Evolutionary conservation across 2,888 invertebrate genomes (phyloP).

Genomic region (Biston betularia): DNA sequence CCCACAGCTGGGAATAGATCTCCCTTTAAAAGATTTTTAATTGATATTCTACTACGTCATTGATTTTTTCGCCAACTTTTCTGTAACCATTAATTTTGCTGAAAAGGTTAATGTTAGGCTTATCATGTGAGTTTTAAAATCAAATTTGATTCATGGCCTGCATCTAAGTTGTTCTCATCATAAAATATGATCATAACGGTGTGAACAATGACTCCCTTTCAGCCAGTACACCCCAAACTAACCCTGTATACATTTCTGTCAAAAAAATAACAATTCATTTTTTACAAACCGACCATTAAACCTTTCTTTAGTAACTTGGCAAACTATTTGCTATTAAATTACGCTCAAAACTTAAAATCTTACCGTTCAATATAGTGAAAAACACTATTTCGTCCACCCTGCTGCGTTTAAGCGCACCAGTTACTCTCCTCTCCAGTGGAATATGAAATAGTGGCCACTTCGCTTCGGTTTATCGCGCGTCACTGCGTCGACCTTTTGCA

Average conservation of each 20-base stretch:
- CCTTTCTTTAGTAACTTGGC: slow-evolving; percentile 11
- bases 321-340: slow-evolving; percentile 3
- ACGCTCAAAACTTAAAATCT: background rate
- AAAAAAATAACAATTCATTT: background rate
- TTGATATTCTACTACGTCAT: too few relatives aligned
- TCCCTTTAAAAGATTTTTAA: too few relatives aligned
- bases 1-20: too few relatives aligned
- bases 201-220: too few relatives aligned
- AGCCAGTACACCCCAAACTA: background rate
- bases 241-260: background rate
- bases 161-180: too few relatives aligned
- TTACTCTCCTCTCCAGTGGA: slow-evolving; percentile 25
- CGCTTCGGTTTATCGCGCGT: slow-evolving; percentile 22
- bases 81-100: too few relatives aligned
- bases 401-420: slow-evolving; percentile 26
- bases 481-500: slow-evolving; percentile 29
- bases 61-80: too few relatives aligned
- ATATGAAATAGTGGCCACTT: slow-evolving; percentile 33
- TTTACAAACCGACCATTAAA: background rate
- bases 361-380: slow-evolving; percentile 4
- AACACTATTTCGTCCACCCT: slow-evolving; percentile 28
- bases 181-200: too few relatives aligned
- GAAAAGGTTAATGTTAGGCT: too few relatives aligned
- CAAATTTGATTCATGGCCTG: too few relatives aligned
- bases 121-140: too few relatives aligned